These are phyloP conservation scores for Clarias platycephalus DNA, from an alignment of 2,797 vertebrate genomes.

Conservation along the genomic window DNA sequence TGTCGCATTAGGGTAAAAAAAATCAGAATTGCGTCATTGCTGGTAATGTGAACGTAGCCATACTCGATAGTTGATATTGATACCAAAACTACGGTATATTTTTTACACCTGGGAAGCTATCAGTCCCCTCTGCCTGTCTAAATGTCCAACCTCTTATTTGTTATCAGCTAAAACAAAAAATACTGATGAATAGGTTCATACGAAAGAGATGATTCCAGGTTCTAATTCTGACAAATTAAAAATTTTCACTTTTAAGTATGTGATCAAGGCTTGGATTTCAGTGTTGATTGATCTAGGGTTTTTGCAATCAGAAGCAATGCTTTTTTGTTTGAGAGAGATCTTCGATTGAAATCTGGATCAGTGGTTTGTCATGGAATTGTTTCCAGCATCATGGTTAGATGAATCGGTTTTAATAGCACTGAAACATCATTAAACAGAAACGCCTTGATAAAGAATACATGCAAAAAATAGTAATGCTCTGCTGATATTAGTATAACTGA, in stretches of 20 bases:
- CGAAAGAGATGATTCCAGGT: neutral
- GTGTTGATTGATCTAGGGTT: neutral
- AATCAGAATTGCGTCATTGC: no score
- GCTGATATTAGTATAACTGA: neutral
- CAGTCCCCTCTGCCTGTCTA: no score
- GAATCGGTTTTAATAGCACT: neutral
- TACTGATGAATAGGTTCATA: neutral
- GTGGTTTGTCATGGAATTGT: neutral
- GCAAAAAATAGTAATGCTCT: neutral
- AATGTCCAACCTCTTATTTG: neutral
- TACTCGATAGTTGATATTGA: no score
- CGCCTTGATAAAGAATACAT: neutral
- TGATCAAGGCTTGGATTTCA: neutral
- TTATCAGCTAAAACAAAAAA: neutral
- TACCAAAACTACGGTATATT: no score
- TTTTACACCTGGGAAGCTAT: neutral
- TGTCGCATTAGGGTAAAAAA: no score
- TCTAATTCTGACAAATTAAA: neutral
- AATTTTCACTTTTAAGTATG: neutral
- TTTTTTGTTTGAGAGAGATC: neutral
- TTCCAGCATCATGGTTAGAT: neutral
- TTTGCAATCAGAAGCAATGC: neutral
- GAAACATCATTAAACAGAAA: neutral
- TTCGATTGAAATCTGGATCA: constrained; percentile 1
- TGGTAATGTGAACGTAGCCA: no score